These are phyloP conservation scores for Penaeus vannamei DNA, from an alignment of 1,140 invertebrate genomes.

Conservation along the genomic window DNA sequence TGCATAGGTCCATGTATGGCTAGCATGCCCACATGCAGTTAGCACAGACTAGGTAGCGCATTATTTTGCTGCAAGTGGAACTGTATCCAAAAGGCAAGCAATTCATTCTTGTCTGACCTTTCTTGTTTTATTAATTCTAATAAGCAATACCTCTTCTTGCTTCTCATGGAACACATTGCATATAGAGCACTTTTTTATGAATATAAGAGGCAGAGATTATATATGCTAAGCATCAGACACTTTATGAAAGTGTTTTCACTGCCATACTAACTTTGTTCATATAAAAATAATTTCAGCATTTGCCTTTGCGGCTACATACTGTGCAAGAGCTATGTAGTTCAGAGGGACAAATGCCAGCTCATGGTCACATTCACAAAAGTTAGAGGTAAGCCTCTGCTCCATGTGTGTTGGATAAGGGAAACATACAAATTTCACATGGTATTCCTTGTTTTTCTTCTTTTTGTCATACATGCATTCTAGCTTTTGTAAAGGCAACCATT, in stretches of 20 bases:
- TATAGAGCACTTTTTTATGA: slow-evolving; percentile 35
- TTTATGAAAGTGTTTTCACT: slow-evolving; percentile 47
- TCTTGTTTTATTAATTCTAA: slow-evolving; percentile 21
- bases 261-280: slow-evolving; percentile 37
- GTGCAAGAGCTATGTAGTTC: slow-evolving; percentile 33
- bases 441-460: neutral
- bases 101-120: slow-evolving; percentile 26
- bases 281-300: slow-evolving; percentile 55
- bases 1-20: slow-evolving; percentile 43
- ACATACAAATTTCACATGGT: slow-evolving; percentile 28
- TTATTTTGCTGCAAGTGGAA: slow-evolving; percentile 43
- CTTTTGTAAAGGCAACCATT: slow-evolving; percentile 39
- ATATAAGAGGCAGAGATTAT: slow-evolving; percentile 44
- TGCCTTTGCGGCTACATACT: slow-evolving; percentile 37
- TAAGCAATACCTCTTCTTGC: slow-evolving; percentile 32
- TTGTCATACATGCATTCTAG: slow-evolving; percentile 26
- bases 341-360: slow-evolving; percentile 26
- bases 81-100: slow-evolving; percentile 39
- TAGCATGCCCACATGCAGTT: slow-evolving; percentile 44
- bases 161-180: slow-evolving; percentile 35
- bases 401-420: neutral
- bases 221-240: slow-evolving; percentile 42
- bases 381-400: slow-evolving; percentile 32
- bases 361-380: slow-evolving; percentile 42
- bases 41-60: slow-evolving; percentile 51